Evolutionary conservation across 2,113 vertebrate species (phyloP).

Genomic region (Pluvianellus socialis): DNA sequence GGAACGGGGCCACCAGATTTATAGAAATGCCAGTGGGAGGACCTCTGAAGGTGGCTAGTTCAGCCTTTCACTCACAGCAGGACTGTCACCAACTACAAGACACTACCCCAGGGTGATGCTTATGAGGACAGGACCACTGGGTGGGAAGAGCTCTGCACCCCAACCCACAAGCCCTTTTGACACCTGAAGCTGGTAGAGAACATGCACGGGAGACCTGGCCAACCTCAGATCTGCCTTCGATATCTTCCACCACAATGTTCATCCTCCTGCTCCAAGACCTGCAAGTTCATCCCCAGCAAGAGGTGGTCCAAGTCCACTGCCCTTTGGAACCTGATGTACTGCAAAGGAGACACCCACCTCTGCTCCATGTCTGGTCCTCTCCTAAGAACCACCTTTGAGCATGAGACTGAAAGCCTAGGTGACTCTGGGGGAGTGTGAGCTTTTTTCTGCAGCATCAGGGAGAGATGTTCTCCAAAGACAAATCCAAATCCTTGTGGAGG

Average conservation of each 20-base stretch:
- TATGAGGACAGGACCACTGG: neutral
- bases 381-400: neutral
- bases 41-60: neutral
- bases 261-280: constrained; percentile 79
- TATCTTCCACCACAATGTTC: constrained; percentile 80
- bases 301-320: constrained; percentile 27
- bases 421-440: neutral
- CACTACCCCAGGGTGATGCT: neutral
- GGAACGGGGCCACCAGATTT: neutral
- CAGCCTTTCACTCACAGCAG: neutral
- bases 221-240: constrained; percentile 70
- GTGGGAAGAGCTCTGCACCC: neutral
- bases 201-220: accelerated
- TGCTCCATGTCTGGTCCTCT: neutral
- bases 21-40: neutral
- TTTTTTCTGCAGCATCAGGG: neutral
- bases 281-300: constrained; percentile 82
- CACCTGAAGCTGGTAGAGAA: neutral
- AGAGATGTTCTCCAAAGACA: neutral
- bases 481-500: neutral
- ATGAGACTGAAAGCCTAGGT: neutral
- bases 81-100: neutral
- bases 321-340: neutral
- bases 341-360: neutral
- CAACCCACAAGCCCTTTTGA: neutral